Evolutionary conservation across 2,888 invertebrate genomes (phyloP), one percentile per base, ranked within the genome.

Genomic region (Caprella mutica): DNA sequence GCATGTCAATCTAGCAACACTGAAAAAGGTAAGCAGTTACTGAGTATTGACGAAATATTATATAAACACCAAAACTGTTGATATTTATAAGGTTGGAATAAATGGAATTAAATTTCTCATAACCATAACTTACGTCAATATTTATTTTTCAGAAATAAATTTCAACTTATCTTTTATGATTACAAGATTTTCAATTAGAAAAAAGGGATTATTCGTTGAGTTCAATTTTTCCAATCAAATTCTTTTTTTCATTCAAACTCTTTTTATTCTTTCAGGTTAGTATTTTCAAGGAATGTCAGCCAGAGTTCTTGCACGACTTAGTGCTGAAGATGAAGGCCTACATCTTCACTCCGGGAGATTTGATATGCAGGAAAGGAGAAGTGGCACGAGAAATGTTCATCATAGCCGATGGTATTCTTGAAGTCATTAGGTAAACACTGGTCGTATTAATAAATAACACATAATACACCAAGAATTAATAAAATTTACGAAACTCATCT

Each of bases 351-450:
- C 94, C 94, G 0, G 94, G 94, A 23, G 94, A 96, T 74, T 86
- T 93, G 61, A 93, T 96, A 71, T 94, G 94, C 71, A 81, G 94
- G 38, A 90, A 93, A 76, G 94, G 90, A 69, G 85, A 91, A 75
- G 88, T 91, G 21, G 94, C 94, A 0, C 77, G 94, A 65, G 94
- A 96, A 75, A 96, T 96, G 94, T 96, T 94, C 71, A 96, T 96
- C 68, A 94, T 96, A 71, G 94, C 94, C 4, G 94, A 94, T 72
- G 96, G 94, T 8, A 91, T 94, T 68, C 77, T 94, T 56, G 93
- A 94, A 75, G 93, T 94, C 14, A 84, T 93, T 59, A 78, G 78
- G 78, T 78, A 69, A 66, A 56, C 30, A 19, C 42, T 42, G n/a
- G n/a, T 33, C 8, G 33, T 12, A 33, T 9, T 9, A 33, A 33